Conservation (phyloP, 2,797 vertebrate genomes). For the Percopsis omiscomaycus region DNA sequence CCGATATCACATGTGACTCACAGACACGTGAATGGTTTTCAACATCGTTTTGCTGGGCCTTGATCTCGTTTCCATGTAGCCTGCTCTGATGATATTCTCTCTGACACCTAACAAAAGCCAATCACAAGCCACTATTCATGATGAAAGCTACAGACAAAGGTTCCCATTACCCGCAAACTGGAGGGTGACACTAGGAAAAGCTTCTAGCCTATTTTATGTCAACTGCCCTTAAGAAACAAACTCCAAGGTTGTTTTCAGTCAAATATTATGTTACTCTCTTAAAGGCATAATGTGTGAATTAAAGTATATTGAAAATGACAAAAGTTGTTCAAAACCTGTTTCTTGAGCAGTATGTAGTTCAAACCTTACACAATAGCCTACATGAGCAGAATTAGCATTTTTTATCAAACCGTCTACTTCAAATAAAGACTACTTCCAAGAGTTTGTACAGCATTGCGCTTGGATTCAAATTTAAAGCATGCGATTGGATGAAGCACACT, state of each 20-base stretch:
- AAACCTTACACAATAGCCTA: no score
- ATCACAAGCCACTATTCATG: constrained; percentile 14
- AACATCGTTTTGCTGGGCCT: background rate
- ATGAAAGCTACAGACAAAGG: constrained; percentile 2
- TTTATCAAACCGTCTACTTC: no score
- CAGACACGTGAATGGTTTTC: background rate
- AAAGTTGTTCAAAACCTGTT: no score
- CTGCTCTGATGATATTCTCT: background rate
- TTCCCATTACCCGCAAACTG: constrained; percentile 9
- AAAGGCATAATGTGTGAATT: no score
- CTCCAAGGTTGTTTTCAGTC: constrained; percentile 10
- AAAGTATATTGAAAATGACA: no score
- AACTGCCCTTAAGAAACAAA: constrained; percentile 15
- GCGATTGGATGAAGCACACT: no score
- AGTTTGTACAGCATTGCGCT: no score
- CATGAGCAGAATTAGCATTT: no score
- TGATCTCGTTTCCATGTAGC: background rate
- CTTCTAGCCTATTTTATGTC: background rate
- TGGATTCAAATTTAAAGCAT: no score
- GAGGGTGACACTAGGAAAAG: background rate
- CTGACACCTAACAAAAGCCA: constrained; percentile 24
- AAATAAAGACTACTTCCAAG: no score
- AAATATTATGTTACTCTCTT: background rate
- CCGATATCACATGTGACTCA: no score
- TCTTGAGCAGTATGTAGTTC: no score